Evolutionary conservation across 2,797 vertebrate species (phyloP).

Genomic region (Sebastes melanostomus): DNA sequence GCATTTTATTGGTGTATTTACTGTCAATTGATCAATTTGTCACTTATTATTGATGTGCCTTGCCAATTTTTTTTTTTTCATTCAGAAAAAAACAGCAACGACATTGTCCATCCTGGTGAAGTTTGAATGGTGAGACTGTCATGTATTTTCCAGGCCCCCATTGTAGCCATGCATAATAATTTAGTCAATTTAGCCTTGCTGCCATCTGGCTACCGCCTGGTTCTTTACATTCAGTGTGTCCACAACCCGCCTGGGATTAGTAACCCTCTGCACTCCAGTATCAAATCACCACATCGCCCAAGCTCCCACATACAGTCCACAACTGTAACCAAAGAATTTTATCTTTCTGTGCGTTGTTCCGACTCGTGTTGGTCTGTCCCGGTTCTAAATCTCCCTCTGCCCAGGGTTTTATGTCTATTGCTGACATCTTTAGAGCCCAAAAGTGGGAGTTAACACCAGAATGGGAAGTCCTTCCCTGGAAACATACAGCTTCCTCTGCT

Average conservation of each 20-base stretch:
- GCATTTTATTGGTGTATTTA: background rate
- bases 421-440: background rate
- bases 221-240: background rate
- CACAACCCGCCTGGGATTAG: background rate
- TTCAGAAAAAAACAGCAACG: background rate
- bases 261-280: background rate
- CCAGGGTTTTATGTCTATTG: background rate
- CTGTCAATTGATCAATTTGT: background rate
- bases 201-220: background rate
- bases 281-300: background rate
- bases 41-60: background rate
- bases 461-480: background rate
- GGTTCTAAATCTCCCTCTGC: background rate
- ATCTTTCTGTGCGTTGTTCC: background rate
- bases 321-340: background rate
- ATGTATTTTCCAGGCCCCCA: background rate
- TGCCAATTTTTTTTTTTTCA: background rate
- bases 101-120: background rate
- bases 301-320: background rate
- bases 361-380: background rate
- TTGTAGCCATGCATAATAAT: background rate
- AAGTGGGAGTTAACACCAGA: background rate
- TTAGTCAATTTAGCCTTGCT: background rate
- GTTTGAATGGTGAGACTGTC: background rate
- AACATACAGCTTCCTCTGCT: background rate